Percentiles rank a stretch among this genome's conserved stretches.
phyloP scores from a whole-genome alignment of 1,140 invertebrate species.

The Bombus impatiens region DNA sequence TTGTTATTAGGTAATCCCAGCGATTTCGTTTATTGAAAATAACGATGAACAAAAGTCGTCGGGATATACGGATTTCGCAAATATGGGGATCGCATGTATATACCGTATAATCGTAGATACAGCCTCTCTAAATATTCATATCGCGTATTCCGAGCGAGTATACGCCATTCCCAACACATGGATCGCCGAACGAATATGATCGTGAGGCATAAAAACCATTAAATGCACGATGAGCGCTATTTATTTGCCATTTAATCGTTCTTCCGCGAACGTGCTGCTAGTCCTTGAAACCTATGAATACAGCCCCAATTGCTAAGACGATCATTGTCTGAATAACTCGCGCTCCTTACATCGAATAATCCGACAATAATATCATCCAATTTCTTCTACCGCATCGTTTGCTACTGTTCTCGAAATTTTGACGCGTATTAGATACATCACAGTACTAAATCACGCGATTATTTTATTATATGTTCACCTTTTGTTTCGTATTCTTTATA shows the following conservation, averaged over 20 bases:
- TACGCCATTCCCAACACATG: conserved; percentile 50
- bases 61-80: conserved; percentile 8
- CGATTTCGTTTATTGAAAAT: neutral
- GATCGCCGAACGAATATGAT: conserved; percentile 58
- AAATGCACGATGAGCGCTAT: conserved; percentile 57
- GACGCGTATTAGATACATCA: neutral
- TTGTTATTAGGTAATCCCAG: neutral
- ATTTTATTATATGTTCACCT: no score
- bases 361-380: neutral
- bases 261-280: conserved; percentile 39
- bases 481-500: neutral
- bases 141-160: conserved; percentile 50
- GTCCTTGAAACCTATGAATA: conserved; percentile 16
- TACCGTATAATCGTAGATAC: conserved; percentile 44
- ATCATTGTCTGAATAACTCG: neutral
- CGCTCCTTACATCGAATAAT: neutral
- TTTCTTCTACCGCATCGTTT: neutral
- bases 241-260: conserved; percentile 64
- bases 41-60: neutral
- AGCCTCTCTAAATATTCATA: conserved; percentile 65
- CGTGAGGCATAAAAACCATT: conserved; percentile 62
- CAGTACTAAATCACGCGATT: no score
- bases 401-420: neutral
- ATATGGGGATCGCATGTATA: conserved; percentile 17
- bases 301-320: conserved; percentile 1